phyloP scores from a whole-genome alignment of 2,113 vertebrate species.

The Neoarius graeffei region DNA sequence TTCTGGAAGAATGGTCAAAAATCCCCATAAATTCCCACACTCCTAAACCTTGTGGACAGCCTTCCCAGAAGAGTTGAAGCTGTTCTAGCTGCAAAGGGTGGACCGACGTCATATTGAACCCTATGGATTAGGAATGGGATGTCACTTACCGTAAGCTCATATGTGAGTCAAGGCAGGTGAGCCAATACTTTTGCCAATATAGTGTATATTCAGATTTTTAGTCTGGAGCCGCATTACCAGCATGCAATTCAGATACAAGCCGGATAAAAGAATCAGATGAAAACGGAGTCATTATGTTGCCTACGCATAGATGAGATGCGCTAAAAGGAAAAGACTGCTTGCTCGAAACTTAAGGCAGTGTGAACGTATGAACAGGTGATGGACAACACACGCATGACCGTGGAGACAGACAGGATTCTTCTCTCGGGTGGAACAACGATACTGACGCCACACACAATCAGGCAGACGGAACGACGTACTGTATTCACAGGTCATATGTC shows the following conservation, averaged over 20 bases:
- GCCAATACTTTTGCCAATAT: too few relatives aligned
- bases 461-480: background rate
- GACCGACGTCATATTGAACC: too few relatives aligned
- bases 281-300: background rate
- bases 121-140: too few relatives aligned
- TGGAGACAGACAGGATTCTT: background rate
- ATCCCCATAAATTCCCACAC: too few relatives aligned
- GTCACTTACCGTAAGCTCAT: too few relatives aligned
- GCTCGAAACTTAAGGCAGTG: slow-evolving; percentile 11
- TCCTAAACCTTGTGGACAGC: too few relatives aligned
- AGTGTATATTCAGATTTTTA: background rate
- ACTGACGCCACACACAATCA: background rate
- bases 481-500: slow-evolving; percentile 13
- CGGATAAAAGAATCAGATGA: background rate
- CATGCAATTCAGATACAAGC: background rate
- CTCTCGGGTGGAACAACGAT: background rate
- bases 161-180: too few relatives aligned
- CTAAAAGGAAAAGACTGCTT: slow-evolving; percentile 7
- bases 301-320: background rate
- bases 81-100: too few relatives aligned
- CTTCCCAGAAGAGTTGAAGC: too few relatives aligned
- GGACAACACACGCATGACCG: background rate
- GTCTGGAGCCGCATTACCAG: background rate
- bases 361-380: background rate
- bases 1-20: too few relatives aligned